Evolutionary conservation across 2,113 vertebrate genomes (phyloP).

Genomic region (Gulo gulo): DNA sequence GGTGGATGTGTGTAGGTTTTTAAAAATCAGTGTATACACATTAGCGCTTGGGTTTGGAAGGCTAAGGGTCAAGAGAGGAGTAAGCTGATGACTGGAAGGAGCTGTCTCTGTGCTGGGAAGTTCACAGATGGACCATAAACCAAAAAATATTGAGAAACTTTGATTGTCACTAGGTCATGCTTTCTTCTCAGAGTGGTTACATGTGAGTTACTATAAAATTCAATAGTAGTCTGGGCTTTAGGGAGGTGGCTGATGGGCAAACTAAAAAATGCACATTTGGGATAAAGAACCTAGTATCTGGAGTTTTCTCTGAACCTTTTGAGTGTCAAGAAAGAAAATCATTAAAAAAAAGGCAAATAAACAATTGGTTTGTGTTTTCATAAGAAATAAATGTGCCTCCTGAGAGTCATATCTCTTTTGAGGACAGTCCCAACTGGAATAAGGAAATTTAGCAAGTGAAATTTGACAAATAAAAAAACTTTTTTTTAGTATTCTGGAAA

Average conservation of each 20-base stretch:
- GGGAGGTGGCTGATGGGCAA: not conserved
- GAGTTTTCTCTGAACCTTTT: not conserved
- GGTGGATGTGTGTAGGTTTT: not conserved
- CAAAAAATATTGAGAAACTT: not conserved
- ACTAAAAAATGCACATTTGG: not conserved
- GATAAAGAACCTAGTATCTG: not conserved
- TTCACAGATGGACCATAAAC: not conserved
- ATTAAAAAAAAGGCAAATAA: not conserved
- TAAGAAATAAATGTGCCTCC: not conserved
- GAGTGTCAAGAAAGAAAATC: not conserved
- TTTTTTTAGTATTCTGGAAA: not conserved
- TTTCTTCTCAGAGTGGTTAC: not conserved
- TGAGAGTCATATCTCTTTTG: not conserved
- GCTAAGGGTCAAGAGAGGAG: not conserved
- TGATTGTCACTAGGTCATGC: not conserved
- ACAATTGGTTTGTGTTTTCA: not conserved
- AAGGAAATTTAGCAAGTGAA: not conserved
- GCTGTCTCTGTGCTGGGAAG: not conserved
- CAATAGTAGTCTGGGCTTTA: not conserved
- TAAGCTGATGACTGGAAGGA: not conserved
- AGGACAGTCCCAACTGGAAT: not conserved
- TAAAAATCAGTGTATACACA: not conserved
- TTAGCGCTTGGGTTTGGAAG: not conserved
- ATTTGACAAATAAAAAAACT: not conserved
- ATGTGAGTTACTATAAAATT: not conserved